Conservation (phyloP, 2,797 vertebrate species). For the Distichodus sexfasciatus region DNA sequence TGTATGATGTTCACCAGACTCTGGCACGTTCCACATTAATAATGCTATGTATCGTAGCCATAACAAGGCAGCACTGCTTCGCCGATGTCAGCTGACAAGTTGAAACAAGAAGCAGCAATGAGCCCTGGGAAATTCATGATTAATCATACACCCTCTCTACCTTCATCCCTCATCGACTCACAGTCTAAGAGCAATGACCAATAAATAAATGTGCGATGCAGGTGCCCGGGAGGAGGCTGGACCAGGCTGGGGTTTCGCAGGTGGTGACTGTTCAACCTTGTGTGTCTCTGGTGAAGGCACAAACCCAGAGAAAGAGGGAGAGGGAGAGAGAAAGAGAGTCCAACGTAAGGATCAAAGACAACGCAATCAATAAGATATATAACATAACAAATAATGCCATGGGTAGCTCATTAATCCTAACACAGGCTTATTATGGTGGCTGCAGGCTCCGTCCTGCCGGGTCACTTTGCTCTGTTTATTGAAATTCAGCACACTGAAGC, state of each 20-base stretch:
- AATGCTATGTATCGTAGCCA: too few species aligned
- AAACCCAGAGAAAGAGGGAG: constrained; percentile 17
- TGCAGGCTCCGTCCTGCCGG: constrained; percentile 69
- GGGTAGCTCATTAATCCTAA: constrained; percentile 80
- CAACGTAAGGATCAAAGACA: constrained; percentile 73
- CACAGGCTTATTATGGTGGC: constrained; percentile 74
- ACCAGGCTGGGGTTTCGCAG: constrained; percentile 66
- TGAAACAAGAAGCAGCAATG: constrained; percentile 6
- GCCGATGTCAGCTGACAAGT: constrained; percentile 10
- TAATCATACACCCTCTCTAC: constrained; percentile 4
- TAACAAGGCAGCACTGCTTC: background rate
- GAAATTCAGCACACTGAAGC: constrained; percentile 69
- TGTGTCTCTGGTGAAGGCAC: constrained; percentile 54
- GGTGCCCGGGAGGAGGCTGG: constrained; percentile 44
- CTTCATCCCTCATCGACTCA: constrained; percentile 48
- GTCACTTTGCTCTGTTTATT: constrained; percentile 76
- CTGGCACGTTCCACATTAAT: background rate
- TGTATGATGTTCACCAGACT: background rate
- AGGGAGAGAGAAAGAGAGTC: constrained; percentile 16
- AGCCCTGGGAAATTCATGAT: background rate
- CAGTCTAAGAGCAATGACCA: constrained; percentile 65
- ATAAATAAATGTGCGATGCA: constrained; percentile 60
- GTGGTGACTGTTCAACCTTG: constrained; percentile 76
- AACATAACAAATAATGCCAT: constrained; percentile 81
- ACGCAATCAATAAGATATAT: constrained; percentile 81